Base-by-base conservation (phyloP, 2,888 invertebrate species). In the Drosophila kanekoi region DNA sequence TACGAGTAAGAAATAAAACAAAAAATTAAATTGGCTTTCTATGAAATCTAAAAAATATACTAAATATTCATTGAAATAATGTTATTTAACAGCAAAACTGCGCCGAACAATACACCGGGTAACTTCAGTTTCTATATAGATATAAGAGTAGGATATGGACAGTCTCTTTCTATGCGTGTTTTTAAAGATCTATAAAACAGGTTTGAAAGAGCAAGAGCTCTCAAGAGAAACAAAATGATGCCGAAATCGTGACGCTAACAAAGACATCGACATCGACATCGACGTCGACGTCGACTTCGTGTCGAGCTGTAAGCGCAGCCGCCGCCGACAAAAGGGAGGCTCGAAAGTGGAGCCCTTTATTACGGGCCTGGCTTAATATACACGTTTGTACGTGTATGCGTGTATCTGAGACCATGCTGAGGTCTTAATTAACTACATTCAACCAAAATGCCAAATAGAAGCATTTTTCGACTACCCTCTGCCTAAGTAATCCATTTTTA, bases 371-470 rank as follows among this genome's bases (percentile, higher is more conserved):
- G n/a, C n/a, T n/a, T n/a, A n/a, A n/a, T 23, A 23, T 23, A 2
- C 20, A 20, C 20, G 5, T n/a, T 6, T n/a, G 13, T 6, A 1
- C 35, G 4, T 35, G 18, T n/a, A n/a, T 18, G 18, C 2, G 18
- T 18, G 9, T n/a, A 44, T 63, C 20, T 37, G 20, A 28, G 45
- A 58, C 41, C 54, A 41, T 18, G 51, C 41, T 52, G 57, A 67
- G 64, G 40, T 67, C 66, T 67, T 64, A 67, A 67, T 67, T 67
- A 67, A 64, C 43, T 51, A 38, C 40, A 40, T 64, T 57, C 51
- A 28, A 58, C 32, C 33, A 63, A 63, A 45, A n/a, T n/a, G n/a
- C 9, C 23, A 23, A 44, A 44, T 28, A 44, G 23, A n/a, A 28
- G 28, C 45, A 28, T 28, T 28, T 23, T 23, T 23, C 5, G 23